phyloP scores from a whole-genome alignment of 1,140 invertebrate genomes.

The Polypedilum pembai region DNA sequence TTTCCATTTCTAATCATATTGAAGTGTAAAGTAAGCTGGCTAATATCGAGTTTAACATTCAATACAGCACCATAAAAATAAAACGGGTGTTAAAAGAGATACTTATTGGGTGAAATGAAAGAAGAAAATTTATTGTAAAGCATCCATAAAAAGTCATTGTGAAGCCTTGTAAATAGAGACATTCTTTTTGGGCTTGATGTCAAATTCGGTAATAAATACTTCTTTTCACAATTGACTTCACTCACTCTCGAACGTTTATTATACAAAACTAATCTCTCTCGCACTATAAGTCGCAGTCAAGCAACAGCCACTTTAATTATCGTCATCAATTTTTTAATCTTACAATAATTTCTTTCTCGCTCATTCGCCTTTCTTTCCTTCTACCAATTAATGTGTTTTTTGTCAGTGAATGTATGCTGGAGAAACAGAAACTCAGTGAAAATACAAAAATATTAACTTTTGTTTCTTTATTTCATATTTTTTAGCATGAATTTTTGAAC shows the following conservation, averaged over 20 bases:
- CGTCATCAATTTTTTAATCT: constrained; percentile 13
- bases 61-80: too few species aligned
- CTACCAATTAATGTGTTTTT: neutral
- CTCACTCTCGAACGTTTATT: neutral
- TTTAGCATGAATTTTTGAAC: too few species aligned
- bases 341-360: neutral
- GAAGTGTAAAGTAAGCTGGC: too few species aligned
- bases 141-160: neutral
- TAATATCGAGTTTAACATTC: too few species aligned
- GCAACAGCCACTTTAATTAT: constrained; percentile 9
- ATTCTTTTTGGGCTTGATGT: neutral
- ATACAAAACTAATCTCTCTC: neutral
- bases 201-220: too few species aligned
- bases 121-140: neutral
- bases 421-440: neutral
- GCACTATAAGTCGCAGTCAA: neutral
- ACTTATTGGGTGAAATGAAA: neutral
- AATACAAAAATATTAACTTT: neutral
- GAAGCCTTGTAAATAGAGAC: neutral
- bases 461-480: neutral
- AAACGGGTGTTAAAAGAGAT: neutral
- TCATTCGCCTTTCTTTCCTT: too few species aligned
- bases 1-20: too few species aligned
- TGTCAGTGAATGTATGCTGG: neutral
- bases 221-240: too few species aligned